A percentile compares a stretch with the other conserved stretches of the same genome.
Evolutionary conservation across 2,888 invertebrate species (phyloP).

Genomic region (Sarcophaga caerulescens): DNA sequence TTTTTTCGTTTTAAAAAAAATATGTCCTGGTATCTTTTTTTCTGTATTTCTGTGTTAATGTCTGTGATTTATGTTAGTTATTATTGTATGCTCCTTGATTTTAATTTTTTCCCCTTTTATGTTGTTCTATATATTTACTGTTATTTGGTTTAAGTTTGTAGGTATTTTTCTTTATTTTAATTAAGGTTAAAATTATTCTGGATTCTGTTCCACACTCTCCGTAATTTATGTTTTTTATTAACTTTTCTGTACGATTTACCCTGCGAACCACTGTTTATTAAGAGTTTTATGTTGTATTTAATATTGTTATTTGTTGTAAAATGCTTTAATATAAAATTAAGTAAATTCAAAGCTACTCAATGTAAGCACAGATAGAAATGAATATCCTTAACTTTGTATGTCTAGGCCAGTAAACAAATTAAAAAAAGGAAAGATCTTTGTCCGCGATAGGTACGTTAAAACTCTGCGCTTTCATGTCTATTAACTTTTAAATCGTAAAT

Average conservation of each 20-base stretch:
- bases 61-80: slow-evolving; percentile 57
- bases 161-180: slow-evolving; percentile 46
- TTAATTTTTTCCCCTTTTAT: slow-evolving; percentile 11
- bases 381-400: too few species aligned
- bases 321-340: slow-evolving; percentile 26
- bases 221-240: not conserved
- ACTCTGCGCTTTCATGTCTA: too few species aligned
- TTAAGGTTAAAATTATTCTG: slow-evolving; percentile 47
- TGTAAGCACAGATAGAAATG: too few species aligned
- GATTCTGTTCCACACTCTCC: slow-evolving; percentile 24
- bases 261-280: not conserved
- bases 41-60: slow-evolving; percentile 30
- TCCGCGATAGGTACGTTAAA: too few species aligned
- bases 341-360: too few species aligned
- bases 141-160: slow-evolving; percentile 33
- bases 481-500: too few species aligned
- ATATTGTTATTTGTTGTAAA: slow-evolving; percentile 25
- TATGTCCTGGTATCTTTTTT: slow-evolving; percentile 2
- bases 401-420: too few species aligned
- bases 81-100: slow-evolving; percentile 12
- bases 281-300: not conserved
- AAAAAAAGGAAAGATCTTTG: too few species aligned
- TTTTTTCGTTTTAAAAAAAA: not conserved
- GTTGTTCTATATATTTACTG: slow-evolving; percentile 7
- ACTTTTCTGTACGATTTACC: not conserved